A percentile compares a stretch with the other conserved stretches of the same genome.
These are phyloP conservation scores for Bubo blakistoni DNA, from an alignment of 2,113 vertebrate genomes.

Conservation along the genomic window DNA sequence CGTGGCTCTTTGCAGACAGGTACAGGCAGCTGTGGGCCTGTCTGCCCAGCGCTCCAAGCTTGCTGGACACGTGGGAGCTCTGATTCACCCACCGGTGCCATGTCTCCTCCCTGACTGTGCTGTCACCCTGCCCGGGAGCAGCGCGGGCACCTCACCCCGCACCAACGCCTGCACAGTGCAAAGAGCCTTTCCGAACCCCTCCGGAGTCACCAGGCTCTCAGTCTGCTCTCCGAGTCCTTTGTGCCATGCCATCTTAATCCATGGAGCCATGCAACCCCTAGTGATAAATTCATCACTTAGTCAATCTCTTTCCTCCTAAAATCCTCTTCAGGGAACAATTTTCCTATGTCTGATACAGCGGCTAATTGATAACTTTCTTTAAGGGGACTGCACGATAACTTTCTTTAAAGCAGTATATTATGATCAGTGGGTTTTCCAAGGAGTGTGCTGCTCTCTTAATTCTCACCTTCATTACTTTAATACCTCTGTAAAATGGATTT, in stretches of 20 bases:
- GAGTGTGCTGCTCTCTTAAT: conserved; percentile 13
- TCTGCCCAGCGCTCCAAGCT: not conserved
- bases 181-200: not conserved
- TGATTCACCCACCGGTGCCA: not conserved
- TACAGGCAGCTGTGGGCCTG: not conserved
- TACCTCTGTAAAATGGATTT: conserved; percentile 52
- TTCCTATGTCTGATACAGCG: conserved; percentile 1
- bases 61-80: not conserved
- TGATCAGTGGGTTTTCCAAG: conserved; percentile 30
- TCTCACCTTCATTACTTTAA: conserved; percentile 67
- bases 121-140: not conserved
- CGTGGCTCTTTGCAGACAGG: rapidly evolving
- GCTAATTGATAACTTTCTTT: conserved; percentile 64
- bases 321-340: conserved; percentile 59
- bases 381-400: conserved; percentile 41
- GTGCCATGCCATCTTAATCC: not conserved
- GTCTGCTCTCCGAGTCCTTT: not conserved
- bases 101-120: rapidly evolving
- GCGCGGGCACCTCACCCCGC: not conserved
- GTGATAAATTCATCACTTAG: conserved; percentile 29
- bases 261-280: not conserved
- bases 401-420: conserved; percentile 50
- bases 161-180: rapidly evolving
- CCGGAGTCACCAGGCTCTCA: not conserved
- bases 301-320: conserved; percentile 11